These are phyloP conservation scores for Psix sp. DNA, from an alignment of 1,140 invertebrate species.

Conservation along the genomic window DNA sequence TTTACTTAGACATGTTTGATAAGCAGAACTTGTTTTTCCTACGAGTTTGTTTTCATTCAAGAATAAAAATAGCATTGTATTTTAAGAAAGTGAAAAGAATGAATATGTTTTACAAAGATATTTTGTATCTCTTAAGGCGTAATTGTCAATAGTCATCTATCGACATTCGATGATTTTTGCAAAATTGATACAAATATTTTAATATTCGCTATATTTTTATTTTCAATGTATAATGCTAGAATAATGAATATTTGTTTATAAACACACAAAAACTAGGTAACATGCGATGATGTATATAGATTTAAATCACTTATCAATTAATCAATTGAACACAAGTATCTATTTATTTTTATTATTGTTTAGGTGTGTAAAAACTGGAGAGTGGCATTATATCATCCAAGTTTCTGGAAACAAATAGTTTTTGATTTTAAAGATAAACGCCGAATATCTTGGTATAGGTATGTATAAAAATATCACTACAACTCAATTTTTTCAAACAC, in stretches of 20 bases:
- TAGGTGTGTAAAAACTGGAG: constrained; percentile 81
- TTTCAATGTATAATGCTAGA: too few relatives aligned
- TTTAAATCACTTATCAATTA: background rate
- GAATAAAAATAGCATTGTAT: constrained; percentile 37
- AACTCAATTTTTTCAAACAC: too few relatives aligned
- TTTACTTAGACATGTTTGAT: constrained; percentile 20
- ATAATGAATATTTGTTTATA: too few relatives aligned
- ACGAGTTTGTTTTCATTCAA: constrained; percentile 31
- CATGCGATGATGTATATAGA: too few relatives aligned
- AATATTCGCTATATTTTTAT: background rate
- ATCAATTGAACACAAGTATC: background rate
- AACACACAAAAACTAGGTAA: too few relatives aligned
- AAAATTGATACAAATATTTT: too few relatives aligned
- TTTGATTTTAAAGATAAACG: constrained; percentile 71
- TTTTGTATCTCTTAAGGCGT: too few relatives aligned
- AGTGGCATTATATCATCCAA: constrained; percentile 80
- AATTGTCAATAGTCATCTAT: too few relatives aligned
- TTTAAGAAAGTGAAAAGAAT: constrained; percentile 43
- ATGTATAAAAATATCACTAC: too few relatives aligned
- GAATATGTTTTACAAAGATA: too few relatives aligned
- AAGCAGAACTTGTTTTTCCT: constrained; percentile 16
- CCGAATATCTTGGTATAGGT: constrained; percentile 72
- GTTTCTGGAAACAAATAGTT: constrained; percentile 79
- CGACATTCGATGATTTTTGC: too few relatives aligned
- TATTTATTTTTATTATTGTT: background rate